Evolutionary conservation across 2,113 vertebrate species (phyloP), one percentile per base, ranked within the genome.

Genomic region (Dicaeum eximium): DNA sequence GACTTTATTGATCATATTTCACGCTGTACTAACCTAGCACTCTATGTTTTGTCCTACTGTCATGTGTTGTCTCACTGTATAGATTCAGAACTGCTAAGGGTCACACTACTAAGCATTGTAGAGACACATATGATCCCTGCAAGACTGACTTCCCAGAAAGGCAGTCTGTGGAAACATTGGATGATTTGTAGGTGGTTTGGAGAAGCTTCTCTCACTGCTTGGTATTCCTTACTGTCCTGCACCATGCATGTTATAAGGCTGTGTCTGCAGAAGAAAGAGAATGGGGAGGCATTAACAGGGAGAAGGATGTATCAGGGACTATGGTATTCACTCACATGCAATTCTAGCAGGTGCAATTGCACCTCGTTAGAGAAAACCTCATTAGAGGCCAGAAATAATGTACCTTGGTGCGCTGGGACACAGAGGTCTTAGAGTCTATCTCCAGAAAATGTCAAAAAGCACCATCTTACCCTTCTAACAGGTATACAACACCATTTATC

Each of bases 1-100:
- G 53, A 80, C 13, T 82, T 86, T 92, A 95, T 80, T 88, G 82
- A 92, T 83, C 33, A 20, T 86, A 90, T 69, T 86, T 92, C 88
- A 80, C 5, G 14, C 48, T 66, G 42, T 45, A 78, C 42, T 88
- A 85, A 74, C 58, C 83, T 65, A 80, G 31, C 37, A 44, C 31
- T 95, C 37, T 57, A 28, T 53, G 80, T 80, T 67, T 88, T 90
- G 58, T 86, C 45, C 71, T 77, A 44, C 57, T 86, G 72, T 64
- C 45, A 38, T 8, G 0, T 48, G 17, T 57, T 77, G 37, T 67
- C 67, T 93, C 82, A 77, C 42, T 72, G 53, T 24, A 69, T 60
- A 82, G 30, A 85, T 88, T 82, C 44, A 51, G 82, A 67, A 64
- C 27, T 71, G 37, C 21, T 86, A 75, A 79, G 38, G 22, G 13